Evolutionary conservation across 1,140 invertebrate genomes (phyloP).

Genomic region (Stenopsyche tienmushanensis): DNA sequence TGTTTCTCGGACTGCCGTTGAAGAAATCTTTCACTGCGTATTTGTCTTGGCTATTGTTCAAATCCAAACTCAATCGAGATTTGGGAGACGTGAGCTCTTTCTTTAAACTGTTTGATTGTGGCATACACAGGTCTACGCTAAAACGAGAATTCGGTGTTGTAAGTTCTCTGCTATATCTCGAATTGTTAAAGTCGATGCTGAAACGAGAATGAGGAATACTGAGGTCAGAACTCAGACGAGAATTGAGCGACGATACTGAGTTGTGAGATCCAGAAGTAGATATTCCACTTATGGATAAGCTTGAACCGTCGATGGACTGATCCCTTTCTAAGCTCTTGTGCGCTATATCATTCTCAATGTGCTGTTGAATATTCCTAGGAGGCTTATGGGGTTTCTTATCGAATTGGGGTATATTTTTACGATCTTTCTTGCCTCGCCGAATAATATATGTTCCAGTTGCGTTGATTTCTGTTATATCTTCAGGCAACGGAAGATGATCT

Average conservation of each 20-base stretch:
- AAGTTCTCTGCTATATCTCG: slow-evolving; percentile 58
- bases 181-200: slow-evolving; percentile 57
- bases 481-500: slow-evolving; percentile 56
- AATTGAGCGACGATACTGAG: slow-evolving; percentile 60
- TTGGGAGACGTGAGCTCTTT: slow-evolving; percentile 61
- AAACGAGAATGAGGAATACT: slow-evolving; percentile 59
- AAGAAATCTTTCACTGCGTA: slow-evolving; percentile 56
- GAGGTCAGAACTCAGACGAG: slow-evolving; percentile 59
- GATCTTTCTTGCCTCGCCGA: slow-evolving; percentile 59
- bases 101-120: slow-evolving; percentile 54
- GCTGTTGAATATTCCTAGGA: slow-evolving; percentile 36
- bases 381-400: slow-evolving; percentile 46
- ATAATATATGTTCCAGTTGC: slow-evolving; percentile 74
- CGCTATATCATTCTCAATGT: slow-evolving; percentile 35
- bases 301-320: slow-evolving; percentile 54
- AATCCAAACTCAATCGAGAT: slow-evolving; percentile 59
- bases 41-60: slow-evolving; percentile 58
- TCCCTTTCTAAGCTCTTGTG: slow-evolving; percentile 45
- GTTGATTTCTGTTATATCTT: slow-evolving; percentile 57
- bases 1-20: slow-evolving; percentile 55
- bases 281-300: slow-evolving; percentile 55
- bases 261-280: slow-evolving; percentile 46
- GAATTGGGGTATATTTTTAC: slow-evolving; percentile 54
- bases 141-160: slow-evolving; percentile 62
- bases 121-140: slow-evolving; percentile 61